A percentile compares a stretch with the other conserved stretches of the same genome.
These are phyloP conservation scores for Eubasilissa regina DNA, from an alignment of 1,140 invertebrate genomes.

Conservation along the genomic window DNA sequence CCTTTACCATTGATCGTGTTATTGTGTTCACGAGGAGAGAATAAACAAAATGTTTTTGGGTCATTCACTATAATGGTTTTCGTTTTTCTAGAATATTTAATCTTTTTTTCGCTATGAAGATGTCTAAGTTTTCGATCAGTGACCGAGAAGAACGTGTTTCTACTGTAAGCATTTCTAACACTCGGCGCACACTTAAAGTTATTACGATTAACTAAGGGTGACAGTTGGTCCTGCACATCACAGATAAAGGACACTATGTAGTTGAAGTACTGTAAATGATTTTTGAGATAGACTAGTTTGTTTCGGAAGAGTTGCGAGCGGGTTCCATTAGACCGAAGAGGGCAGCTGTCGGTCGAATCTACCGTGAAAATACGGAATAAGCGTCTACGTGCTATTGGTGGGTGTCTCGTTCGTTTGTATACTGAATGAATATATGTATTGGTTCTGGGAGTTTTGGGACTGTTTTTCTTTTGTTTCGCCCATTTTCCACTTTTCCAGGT, in stretches of 20 bases:
- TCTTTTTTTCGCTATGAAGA: neutral
- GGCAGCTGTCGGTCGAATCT: neutral
- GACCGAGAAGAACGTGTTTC: slow-evolving; percentile 1
- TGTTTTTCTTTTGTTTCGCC: slow-evolving; percentile 17
- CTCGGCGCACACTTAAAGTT: neutral
- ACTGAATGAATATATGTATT: slow-evolving; percentile 1
- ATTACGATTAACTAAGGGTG: neutral
- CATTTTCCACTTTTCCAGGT: slow-evolving; percentile 8
- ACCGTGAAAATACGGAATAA: neutral
- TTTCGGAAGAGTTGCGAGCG: neutral
- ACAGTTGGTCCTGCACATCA: neutral
- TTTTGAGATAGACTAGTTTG: slow-evolving; percentile 7
- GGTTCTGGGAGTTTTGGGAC: neutral
- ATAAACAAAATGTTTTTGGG: slow-evolving; percentile 33
- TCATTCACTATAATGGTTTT: neutral
- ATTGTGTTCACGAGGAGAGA: slow-evolving; percentile 28
- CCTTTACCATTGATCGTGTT: slow-evolving; percentile 36
- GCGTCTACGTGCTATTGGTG: slow-evolving; percentile 7
- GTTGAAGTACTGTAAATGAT: neutral
- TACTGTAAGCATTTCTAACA: neutral
- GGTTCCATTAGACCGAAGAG: neutral
- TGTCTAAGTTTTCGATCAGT: slow-evolving; percentile 11
- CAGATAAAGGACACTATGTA: neutral
- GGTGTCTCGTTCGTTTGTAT: slow-evolving; percentile 20
- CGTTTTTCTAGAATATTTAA: slow-evolving; percentile 33